Conservation (phyloP, 1,140 invertebrate genomes). For the Ceratitis capitata region DNA sequence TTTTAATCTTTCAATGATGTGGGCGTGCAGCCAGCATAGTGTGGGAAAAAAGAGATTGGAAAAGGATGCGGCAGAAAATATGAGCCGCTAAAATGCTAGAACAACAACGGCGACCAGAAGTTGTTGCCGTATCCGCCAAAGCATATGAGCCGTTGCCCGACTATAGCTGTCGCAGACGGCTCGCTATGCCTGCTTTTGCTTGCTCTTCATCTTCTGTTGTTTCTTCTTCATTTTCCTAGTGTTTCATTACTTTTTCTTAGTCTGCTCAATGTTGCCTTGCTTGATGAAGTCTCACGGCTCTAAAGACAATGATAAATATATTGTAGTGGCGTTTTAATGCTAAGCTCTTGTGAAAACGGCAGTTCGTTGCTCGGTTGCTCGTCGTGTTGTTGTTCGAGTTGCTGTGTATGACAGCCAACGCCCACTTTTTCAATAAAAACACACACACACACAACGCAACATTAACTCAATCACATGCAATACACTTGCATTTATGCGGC, state of each 20-base stretch:
- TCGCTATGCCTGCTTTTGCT: neutral
- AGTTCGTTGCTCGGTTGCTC: too few species aligned
- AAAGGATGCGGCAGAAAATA: neutral
- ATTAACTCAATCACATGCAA: neutral
- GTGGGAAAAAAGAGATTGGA: neutral
- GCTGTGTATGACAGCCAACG: conserved; percentile 18
- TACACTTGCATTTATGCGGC: too few species aligned
- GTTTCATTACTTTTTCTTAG: neutral
- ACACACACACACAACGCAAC: neutral
- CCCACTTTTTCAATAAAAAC: neutral
- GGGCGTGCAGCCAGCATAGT: neutral
- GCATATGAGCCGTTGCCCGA: neutral
- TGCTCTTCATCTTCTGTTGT: neutral
- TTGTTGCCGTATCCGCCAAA: neutral
- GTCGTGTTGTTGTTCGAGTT: neutral
- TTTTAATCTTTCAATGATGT: conserved; percentile 39
- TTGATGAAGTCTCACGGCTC: conserved; percentile 32
- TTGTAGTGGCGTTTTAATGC: conserved; percentile 30
- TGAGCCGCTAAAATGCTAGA: too few species aligned
- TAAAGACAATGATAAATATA: conserved; percentile 28
- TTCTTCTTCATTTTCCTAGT: too few species aligned
- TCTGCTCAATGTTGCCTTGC: neutral
- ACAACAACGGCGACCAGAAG: neutral
- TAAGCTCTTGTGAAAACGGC: neutral
- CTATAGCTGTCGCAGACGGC: neutral